Evolutionary conservation across 2,797 vertebrate genomes (phyloP).

Genomic region (Malurus splendens): DNA sequence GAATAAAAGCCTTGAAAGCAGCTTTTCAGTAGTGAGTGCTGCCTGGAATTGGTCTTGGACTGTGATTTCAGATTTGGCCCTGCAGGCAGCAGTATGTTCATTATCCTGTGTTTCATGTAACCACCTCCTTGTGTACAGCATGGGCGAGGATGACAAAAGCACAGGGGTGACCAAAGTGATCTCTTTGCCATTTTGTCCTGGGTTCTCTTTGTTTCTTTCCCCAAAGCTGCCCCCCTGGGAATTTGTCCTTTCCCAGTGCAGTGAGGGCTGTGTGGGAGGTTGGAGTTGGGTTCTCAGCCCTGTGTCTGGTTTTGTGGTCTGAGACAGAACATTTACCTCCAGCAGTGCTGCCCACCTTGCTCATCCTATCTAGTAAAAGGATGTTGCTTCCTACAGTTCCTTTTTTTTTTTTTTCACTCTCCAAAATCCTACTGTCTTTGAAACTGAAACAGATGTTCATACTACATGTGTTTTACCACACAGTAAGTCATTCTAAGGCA

Average conservation of each 20-base stretch:
- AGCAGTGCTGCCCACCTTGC: not conserved
- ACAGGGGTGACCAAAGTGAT: rapidly evolving
- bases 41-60: not conserved
- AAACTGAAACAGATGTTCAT: not conserved
- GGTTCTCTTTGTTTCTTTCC: not conserved
- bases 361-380: not conserved
- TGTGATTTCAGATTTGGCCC: not conserved
- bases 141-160: not conserved
- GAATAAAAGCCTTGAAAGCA: not conserved
- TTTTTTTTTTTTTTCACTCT: not conserved
- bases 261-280: not conserved
- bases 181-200: not conserved
- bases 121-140: not conserved
- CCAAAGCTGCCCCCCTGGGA: not conserved
- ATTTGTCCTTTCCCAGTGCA: not conserved
- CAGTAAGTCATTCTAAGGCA: not conserved
- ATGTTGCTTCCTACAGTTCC: not conserved
- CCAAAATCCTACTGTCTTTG: not conserved
- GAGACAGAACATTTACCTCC: not conserved
- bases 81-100: not conserved
- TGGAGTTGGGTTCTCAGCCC: not conserved
- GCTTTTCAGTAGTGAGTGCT: not conserved
- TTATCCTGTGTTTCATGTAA: not conserved
- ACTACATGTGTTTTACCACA: not conserved
- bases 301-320: not conserved